Percentiles rank a stretch among this genome's conserved stretches.
phyloP scores from a whole-genome alignment of 2,797 vertebrate species.

The Helostoma temminkii region DNA sequence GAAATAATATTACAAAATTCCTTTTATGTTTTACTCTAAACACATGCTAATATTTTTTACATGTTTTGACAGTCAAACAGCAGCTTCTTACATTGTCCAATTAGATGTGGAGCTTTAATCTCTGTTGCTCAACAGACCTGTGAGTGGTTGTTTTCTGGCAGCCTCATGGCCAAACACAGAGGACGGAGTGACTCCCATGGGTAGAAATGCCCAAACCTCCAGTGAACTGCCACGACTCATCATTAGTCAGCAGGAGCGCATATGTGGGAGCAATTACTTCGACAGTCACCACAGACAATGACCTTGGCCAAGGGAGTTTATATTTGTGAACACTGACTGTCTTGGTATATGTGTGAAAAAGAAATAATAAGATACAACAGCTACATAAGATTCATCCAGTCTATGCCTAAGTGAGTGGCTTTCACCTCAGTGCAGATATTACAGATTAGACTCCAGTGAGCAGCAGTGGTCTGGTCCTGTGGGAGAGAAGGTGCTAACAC shows the following conservation, averaged over 20 bases:
- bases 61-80: constrained; percentile 12
- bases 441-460: constrained; percentile 54
- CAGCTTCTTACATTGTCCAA: constrained; percentile 3
- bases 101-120: constrained; percentile 34
- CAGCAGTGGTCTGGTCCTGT: constrained; percentile 44
- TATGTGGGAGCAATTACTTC: constrained; percentile 58
- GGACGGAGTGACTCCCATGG: constrained; percentile 36
- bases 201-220: constrained; percentile 26
- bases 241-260: constrained; percentile 63
- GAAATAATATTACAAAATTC: not conserved
- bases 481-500: constrained; percentile 40
- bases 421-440: constrained; percentile 62
- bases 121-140: constrained; percentile 17
- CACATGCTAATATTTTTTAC: not conserved
- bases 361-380: not conserved
- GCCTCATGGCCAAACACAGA: constrained; percentile 27
- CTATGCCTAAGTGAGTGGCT: constrained; percentile 37
- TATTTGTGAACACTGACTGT: constrained; percentile 18
- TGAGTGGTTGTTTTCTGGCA: constrained; percentile 25
- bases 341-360: not conserved
- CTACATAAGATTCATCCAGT: constrained; percentile 7
- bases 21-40: not conserved
- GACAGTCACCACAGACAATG: constrained; percentile 37
- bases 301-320: constrained; percentile 65
- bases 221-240: constrained; percentile 45